phyloP scores from a whole-genome alignment of 2,888 invertebrate species.

The Mellilla xanthometata region DNA sequence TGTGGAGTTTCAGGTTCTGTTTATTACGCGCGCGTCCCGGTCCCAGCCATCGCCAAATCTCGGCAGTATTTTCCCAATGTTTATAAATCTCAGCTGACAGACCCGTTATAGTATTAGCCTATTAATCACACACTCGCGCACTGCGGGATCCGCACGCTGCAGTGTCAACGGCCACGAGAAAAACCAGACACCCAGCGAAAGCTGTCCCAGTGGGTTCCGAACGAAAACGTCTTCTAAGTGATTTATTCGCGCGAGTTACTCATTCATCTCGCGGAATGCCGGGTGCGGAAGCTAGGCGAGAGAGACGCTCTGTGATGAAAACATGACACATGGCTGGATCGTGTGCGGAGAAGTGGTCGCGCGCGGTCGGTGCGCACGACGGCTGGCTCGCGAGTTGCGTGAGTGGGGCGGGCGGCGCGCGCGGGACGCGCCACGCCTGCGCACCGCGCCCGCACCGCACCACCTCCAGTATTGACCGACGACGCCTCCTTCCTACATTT shows the following conservation, averaged over 20 bases:
- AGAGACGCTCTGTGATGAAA: slow-evolving; percentile 69
- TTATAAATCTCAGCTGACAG: slow-evolving; percentile 79
- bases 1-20: slow-evolving; percentile 45
- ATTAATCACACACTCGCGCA: slow-evolving; percentile 80
- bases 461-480: slow-evolving; percentile 82
- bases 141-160: slow-evolving; percentile 80
- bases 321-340: slow-evolving; percentile 76
- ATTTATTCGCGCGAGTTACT: slow-evolving; percentile 44
- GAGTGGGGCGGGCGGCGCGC: slow-evolving; percentile 57
- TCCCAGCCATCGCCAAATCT: slow-evolving; percentile 61
- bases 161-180: slow-evolving; percentile 80
- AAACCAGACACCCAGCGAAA: slow-evolving; percentile 74
- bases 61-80: slow-evolving; percentile 60
- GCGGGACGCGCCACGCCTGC: slow-evolving; percentile 68
- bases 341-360: slow-evolving; percentile 56
- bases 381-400: slow-evolving; percentile 79
- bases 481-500: slow-evolving; percentile 80
- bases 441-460: slow-evolving; percentile 71
- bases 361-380: slow-evolving; percentile 77
- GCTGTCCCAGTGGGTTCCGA: slow-evolving; percentile 50
- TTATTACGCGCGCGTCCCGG: slow-evolving; percentile 51
- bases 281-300: slow-evolving; percentile 54
- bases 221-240: slow-evolving; percentile 29
- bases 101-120: slow-evolving; percentile 62
- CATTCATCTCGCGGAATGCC: slow-evolving; percentile 55